Conservation (phyloP, 2,888 invertebrate genomes). For the Nomada ferruginata region DNA sequence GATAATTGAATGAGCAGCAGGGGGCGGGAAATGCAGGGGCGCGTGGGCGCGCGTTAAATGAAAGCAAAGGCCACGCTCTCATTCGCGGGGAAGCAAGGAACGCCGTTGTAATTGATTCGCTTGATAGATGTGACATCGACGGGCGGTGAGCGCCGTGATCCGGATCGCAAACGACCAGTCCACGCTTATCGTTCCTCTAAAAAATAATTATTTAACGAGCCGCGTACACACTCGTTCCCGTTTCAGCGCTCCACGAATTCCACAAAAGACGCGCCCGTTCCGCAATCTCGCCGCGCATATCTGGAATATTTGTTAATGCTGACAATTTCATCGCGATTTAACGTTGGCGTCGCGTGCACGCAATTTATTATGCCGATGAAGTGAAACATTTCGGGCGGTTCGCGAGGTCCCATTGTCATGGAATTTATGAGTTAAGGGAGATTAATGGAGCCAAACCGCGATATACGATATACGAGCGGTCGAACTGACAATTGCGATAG, state of each 20-base stretch:
- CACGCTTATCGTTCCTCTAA: constrained; percentile 39
- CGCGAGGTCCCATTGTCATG: background rate
- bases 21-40: constrained; percentile 23
- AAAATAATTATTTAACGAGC: constrained; percentile 46
- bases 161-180: constrained; percentile 9
- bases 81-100: constrained; percentile 48
- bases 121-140: constrained; percentile 50
- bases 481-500: too few species aligned
- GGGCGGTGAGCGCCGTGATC: constrained; percentile 7
- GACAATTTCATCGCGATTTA: background rate
- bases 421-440: background rate
- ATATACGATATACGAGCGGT: background rate
- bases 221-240: constrained; percentile 4
- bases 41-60: constrained; percentile 54
- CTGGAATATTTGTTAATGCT: background rate
- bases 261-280: background rate
- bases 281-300: background rate
- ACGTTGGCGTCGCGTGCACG: too few species aligned
- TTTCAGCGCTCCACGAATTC: constrained; percentile 11
- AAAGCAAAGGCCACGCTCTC: constrained; percentile 58
- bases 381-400: background rate
- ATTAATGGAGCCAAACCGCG: background rate
- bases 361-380: background rate
- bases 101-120: constrained; percentile 57
- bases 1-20: constrained; percentile 53